Base-by-base conservation (phyloP, 2,888 invertebrate genomes). In the Acanthosoma haemorrhoidale region DNA sequence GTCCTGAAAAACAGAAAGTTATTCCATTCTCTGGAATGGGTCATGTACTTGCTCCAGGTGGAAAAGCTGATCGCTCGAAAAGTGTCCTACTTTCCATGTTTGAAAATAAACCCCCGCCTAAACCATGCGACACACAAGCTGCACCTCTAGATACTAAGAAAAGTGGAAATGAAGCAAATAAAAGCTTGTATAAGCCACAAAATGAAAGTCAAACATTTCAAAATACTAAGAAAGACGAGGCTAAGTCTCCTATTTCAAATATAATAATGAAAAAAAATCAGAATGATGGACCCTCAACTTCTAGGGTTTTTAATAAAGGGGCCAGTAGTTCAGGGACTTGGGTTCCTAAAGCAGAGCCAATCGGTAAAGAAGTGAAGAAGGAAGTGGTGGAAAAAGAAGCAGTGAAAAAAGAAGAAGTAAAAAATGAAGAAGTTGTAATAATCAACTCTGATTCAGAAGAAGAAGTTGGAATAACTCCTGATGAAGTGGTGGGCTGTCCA, bases 51-150 rank as follows among this genome's bases (percentile, higher is more conserved):
- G 76, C 75, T 5, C 68, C 66, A 3, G 51, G 68, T 16, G 32
- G 39, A 3, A 39, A 64, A 8, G 29, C 29, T 9, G 70, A 58
- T 34, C 29, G 63, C 11, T 57, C 72, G 1, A 68, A 39, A 41
- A 71, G 68, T 39, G 67, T 29, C 29, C 38, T 73, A 13, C 64
- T 69, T 16, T 18, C 51, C 11, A 29, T 43, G 36, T 64, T 79
- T 58, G 77, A 80, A 78, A 75, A 79, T 77, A 29, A 77, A 78
- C 6, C 78, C 29, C 70, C 69, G 59, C 29, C 6, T 70, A 16
- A 21, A 51, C n/a, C 51, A 8, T 71, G 31, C 72, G 74, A 73
- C 59, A 73, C 75, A 21, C 75, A 76, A 29, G 66, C 72, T 8
- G 25, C 18, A 51, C 25, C 43, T 25, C 6, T 25, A n/a, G 51